Conservation (phyloP, 2,113 vertebrate genomes). For the Aegypius monachus region DNA sequence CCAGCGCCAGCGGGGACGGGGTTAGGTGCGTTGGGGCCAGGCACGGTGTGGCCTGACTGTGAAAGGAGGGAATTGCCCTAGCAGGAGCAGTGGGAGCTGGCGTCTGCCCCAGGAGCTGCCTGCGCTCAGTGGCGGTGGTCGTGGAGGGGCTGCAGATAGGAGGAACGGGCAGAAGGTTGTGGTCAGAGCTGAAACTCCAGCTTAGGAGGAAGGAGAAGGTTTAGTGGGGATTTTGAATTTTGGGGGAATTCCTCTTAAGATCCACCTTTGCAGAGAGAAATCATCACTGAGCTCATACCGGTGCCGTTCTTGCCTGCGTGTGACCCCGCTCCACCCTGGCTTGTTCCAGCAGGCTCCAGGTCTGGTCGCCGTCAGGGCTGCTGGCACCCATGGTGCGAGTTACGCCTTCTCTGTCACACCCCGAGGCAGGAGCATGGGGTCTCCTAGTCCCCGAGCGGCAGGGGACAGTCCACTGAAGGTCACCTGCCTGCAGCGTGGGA, state of each 20-base stretch:
- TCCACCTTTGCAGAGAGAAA: not conserved
- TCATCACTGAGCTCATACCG: accelerated
- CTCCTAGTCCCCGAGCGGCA: accelerated
- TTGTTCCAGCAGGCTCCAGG: not conserved
- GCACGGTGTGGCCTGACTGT: not conserved
- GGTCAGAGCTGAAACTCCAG: not conserved
- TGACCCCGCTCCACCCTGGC: not conserved
- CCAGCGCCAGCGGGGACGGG: not conserved
- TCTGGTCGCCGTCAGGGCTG: not conserved
- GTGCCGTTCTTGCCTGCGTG: accelerated
- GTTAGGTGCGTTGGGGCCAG: accelerated
- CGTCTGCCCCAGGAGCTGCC: not conserved
- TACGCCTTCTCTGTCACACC: not conserved
- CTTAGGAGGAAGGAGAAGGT: not conserved
- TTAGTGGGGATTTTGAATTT: not conserved
- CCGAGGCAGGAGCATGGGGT: accelerated
- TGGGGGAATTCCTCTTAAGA: not conserved
- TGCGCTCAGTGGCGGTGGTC: accelerated
- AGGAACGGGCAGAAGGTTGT: not conserved
- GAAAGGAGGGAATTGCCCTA: not conserved
- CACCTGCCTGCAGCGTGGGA: not conserved
- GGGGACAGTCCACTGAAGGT: not conserved
- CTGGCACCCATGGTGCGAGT: accelerated
- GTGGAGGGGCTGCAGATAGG: not conserved
- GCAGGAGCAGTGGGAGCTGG: not conserved